A percentile compares a stretch with the other conserved stretches of the same genome.
Conservation (phyloP, 1,140 invertebrate genomes). For the Hesperophylax magnus region DNA sequence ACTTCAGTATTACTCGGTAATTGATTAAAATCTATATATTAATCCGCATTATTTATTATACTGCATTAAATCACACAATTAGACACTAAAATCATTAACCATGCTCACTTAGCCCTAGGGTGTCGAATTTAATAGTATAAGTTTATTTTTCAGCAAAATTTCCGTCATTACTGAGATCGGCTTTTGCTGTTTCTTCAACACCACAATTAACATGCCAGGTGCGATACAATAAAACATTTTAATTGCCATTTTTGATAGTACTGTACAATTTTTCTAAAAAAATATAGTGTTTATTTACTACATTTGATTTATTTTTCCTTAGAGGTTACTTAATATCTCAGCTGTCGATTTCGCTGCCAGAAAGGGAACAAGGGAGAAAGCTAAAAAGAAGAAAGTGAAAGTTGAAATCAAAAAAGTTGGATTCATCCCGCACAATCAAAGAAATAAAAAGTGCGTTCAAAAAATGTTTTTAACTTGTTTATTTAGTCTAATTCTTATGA, state of each 20-base stretch:
- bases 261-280: neutral
- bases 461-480: neutral
- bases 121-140: neutral
- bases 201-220: slow-evolving; percentile 31
- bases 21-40: neutral
- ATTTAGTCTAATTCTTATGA: no score
- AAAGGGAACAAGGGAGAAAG: slow-evolving; percentile 79
- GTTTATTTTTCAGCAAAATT: slow-evolving; percentile 35
- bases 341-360: slow-evolving; percentile 71
- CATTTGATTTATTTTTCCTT: neutral
- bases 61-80: neutral
- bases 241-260: neutral
- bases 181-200: neutral
- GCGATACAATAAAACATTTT: neutral
- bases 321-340: slow-evolving; percentile 56
- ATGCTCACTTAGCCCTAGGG: neutral
- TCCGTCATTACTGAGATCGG: neutral
- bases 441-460: slow-evolving; percentile 59
- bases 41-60: neutral
- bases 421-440: slow-evolving; percentile 67
- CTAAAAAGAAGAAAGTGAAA: slow-evolving; percentile 76
- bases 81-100: neutral
- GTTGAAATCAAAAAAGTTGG: slow-evolving; percentile 73
- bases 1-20: slow-evolving; percentile 34
- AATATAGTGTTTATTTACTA: neutral